phyloP scores from a whole-genome alignment of 2,888 invertebrate species.

The Pyrocoelia pectoralis region DNA sequence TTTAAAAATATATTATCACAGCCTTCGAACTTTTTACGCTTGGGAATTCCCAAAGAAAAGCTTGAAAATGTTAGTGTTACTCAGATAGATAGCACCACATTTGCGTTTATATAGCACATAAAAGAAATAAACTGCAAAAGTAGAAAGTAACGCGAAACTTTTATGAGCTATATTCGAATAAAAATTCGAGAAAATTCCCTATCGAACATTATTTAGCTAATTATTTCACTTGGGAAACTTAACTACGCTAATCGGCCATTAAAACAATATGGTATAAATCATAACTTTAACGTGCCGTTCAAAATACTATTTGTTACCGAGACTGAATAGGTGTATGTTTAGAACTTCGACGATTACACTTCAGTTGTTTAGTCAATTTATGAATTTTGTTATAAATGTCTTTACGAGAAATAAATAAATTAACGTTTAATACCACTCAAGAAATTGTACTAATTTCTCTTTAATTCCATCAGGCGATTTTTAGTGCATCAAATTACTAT shows the following conservation, averaged over 20 bases:
- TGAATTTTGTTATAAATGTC: neutral
- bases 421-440: no score
- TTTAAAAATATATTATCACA: slow-evolving; percentile 29
- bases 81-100: slow-evolving; percentile 14
- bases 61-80: slow-evolving; percentile 14
- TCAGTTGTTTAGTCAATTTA: neutral
- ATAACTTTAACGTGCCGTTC: neutral
- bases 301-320: neutral
- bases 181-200: neutral
- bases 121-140: slow-evolving; percentile 12
- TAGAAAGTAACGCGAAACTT: slow-evolving; percentile 11
- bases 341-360: neutral
- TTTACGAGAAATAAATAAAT: neutral
- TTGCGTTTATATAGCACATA: slow-evolving; percentile 12
- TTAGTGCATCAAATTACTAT: neutral
- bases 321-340: neutral
- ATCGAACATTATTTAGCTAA: neutral
- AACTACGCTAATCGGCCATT: neutral
- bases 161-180: neutral
- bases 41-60: slow-evolving; percentile 11
- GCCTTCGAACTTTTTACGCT: slow-evolving; percentile 12
- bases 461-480: neutral
- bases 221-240: neutral
- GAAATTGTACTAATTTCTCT: neutral
- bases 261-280: slow-evolving; percentile 5